Percentiles rank a stretch among this genome's conserved stretches.
phyloP scores from a whole-genome alignment of 37 sponge, comb jelly and placozoan species.

The Corticium candelabrum region DNA sequence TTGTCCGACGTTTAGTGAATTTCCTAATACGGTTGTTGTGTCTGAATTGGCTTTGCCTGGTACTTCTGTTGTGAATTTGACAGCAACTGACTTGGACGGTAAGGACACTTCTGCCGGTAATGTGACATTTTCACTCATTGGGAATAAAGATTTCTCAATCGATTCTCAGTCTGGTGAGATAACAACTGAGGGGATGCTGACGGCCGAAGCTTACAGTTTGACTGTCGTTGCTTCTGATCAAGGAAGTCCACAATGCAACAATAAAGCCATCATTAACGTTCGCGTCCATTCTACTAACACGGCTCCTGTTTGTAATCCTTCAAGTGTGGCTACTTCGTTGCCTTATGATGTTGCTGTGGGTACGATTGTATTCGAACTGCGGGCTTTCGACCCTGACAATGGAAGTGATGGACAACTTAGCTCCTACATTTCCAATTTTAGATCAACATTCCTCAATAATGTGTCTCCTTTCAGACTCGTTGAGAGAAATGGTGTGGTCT shows the following conservation, averaged over 20 bases:
- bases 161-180: not conserved
- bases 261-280: not conserved
- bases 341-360: not conserved
- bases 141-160: not conserved
- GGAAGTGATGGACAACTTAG: not conserved
- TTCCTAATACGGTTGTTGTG: too few relatives aligned
- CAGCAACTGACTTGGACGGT: not conserved
- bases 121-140: not conserved
- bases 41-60: not conserved
- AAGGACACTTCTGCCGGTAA: not conserved
- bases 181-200: not conserved
- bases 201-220: not conserved
- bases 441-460: not conserved
- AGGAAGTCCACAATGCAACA: not conserved
- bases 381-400: not conserved
- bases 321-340: not conserved
- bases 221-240: not conserved
- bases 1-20: not conserved
- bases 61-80: not conserved
- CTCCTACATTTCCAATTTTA: not conserved
- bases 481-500: too few relatives aligned
- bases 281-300: not conserved
- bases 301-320: not conserved
- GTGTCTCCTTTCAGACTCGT: not conserved
- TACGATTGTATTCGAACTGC: not conserved